Percentiles rank a stretch among this genome's conserved stretches.
phyloP scores from a whole-genome alignment of 1,140 invertebrate genomes.

The Mamestra configurata region DNA sequence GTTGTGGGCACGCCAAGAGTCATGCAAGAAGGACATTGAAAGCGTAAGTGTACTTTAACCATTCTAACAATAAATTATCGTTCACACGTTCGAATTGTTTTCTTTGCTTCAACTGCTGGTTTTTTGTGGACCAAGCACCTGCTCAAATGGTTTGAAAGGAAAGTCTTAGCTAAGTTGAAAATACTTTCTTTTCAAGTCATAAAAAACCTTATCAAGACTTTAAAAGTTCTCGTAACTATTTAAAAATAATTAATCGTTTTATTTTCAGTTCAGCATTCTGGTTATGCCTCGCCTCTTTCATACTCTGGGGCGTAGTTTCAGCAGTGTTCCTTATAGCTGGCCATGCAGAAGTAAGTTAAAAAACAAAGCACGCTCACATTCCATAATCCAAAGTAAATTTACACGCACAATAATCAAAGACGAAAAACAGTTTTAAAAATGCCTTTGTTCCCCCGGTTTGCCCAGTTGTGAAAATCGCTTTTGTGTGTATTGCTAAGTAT shows the following conservation, averaged over 20 bases:
- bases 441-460: conserved; percentile 45
- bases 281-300: conserved; percentile 81
- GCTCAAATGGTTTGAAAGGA: too few relatives aligned
- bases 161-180: too few relatives aligned
- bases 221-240: not conserved
- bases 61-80: not conserved
- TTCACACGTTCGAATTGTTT: too few relatives aligned
- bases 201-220: too few relatives aligned
- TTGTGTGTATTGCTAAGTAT: conserved; percentile 50
- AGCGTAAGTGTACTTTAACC: conserved; percentile 72
- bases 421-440: conserved; percentile 44
- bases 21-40: conserved; percentile 82
- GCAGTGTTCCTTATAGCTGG: conserved; percentile 85
- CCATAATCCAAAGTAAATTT: not conserved
- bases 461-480: conserved; percentile 46
- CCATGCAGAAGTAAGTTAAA: conserved; percentile 83
- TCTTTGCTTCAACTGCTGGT: too few relatives aligned
- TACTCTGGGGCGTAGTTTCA: conserved; percentile 84
- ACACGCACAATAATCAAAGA: conserved; percentile 39
- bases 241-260: not conserved
- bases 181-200: too few relatives aligned
- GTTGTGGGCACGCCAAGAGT: conserved; percentile 81
- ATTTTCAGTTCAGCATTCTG: conserved; percentile 82
- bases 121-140: too few relatives aligned
- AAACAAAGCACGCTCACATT: not conserved